Base-by-base conservation (phyloP, 2,888 invertebrate genomes). In the Zelleria hepariella region DNA sequence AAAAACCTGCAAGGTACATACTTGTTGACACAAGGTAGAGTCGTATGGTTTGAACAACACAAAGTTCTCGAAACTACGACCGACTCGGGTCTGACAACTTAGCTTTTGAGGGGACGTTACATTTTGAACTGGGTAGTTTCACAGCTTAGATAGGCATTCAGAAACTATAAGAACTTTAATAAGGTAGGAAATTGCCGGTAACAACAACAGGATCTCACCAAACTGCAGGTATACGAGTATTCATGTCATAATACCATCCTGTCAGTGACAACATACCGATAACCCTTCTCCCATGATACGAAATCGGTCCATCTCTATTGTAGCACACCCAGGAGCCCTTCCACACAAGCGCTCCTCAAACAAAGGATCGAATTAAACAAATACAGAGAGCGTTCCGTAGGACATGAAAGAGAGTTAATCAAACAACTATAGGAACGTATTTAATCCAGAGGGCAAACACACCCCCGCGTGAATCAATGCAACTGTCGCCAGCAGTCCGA, bases 391-490 rank as follows among this genome's bases (percentile, higher is more conserved):
- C 76, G 78, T 78, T 78, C 78, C 79, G 70, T 73, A 72, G 74
- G 76, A 83, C 85, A 87, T 87, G 84, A 88, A 87, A 88, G 88
- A 80, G 85, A 84, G 82, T 80, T 85, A 82, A 88, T 87, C 87
- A 86, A 86, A 86, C 85, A 84, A 81, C 81, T 82, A 83, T 49
- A 57, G 32, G 32, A 42, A 42, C 48, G 26, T 25, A 24, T 82
- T 83, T 74, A 69, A 66, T 60, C 58, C 62, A 18, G 15, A 49
- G 52, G 64, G 75, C 79, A 82, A 82, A 85, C 74, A 78, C 70
- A 63, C 72, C 68, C 83, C 77, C 81, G 80, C 73, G 68, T 69
- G 67, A 71, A 68, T 68, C 68, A 26, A 21, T 5, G 67, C 76
- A 77, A 78, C 78, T 81, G 85, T 82, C 82, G 75, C 70, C 65